Conservation (phyloP, 1,140 invertebrate genomes). For the Orchesella cincta region DNA sequence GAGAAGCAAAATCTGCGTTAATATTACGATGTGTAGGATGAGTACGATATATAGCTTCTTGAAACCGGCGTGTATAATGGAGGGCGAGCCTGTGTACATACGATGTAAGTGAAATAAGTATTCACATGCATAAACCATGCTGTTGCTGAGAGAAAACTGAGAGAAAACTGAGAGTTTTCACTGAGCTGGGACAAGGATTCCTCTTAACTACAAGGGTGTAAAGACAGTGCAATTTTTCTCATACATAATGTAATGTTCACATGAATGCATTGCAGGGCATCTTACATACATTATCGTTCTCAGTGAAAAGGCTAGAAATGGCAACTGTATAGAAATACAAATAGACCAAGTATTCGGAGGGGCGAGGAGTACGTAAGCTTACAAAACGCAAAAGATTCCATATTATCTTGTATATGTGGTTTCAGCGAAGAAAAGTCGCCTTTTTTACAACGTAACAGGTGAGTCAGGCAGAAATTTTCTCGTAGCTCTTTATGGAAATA, state of each 20-base stretch:
- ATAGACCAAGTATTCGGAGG: too few relatives aligned
- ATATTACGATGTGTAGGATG: background rate
- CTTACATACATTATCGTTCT: background rate
- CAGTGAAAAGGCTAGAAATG: too few relatives aligned
- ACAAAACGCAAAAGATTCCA: too few relatives aligned
- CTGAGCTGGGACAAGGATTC: background rate
- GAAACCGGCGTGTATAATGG: too few relatives aligned
- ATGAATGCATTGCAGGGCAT: background rate
- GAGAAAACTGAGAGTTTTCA: background rate
- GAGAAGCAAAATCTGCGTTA: constrained; percentile 13
- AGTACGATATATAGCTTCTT: too few relatives aligned
- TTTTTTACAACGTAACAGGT: constrained; percentile 12
- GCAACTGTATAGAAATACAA: too few relatives aligned
- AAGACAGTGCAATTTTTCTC: constrained; percentile 11
- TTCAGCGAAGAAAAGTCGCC: too few relatives aligned
- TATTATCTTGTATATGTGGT: too few relatives aligned
- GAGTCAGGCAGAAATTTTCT: background rate
- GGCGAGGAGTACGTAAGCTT: too few relatives aligned
- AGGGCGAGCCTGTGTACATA: too few relatives aligned
- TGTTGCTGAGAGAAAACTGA: background rate
- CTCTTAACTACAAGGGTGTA: constrained; percentile 6
- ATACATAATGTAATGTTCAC: constrained; percentile 21
- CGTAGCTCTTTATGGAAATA: background rate
- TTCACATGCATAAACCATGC: background rate
- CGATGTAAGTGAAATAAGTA: background rate